Conservation (phyloP, 2,113 vertebrate species). For the Prinia subflava region DNA sequence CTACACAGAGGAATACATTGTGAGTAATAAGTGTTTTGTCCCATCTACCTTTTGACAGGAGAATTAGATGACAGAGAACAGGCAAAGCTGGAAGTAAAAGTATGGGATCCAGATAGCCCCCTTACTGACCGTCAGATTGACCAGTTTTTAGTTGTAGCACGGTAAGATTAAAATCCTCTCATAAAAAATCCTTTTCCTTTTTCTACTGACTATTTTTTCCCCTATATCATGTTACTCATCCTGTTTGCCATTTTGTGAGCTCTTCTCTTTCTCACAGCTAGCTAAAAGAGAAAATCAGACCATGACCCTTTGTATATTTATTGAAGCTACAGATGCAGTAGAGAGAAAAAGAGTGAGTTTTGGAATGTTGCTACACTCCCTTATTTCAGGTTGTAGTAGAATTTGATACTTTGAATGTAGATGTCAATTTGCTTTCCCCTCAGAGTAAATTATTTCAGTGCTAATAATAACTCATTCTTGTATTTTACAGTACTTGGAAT, state of each 20-base stretch:
- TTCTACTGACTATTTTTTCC: conserved; percentile 29
- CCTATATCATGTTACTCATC: background rate
- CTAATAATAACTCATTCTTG: background rate
- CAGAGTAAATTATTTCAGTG: background rate
- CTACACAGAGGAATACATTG: background rate
- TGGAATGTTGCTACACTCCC: background rate
- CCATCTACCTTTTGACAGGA: conserved; percentile 75
- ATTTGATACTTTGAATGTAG: background rate
- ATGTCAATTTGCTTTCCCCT: background rate
- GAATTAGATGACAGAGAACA: conserved; percentile 94
- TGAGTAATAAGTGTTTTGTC: conserved; percentile 62
- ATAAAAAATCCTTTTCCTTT: conserved; percentile 34
- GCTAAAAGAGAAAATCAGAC: background rate
- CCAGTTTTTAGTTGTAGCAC: conserved; percentile 97
- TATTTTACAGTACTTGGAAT: background rate
- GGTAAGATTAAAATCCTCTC: conserved; percentile 78
- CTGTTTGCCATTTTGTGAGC: conserved; percentile 45
- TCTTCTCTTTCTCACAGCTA: conserved; percentile 4
- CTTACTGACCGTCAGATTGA: conserved; percentile 97
- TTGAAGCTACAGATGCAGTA: background rate
- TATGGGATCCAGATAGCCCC: conserved; percentile 96
- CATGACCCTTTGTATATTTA: background rate
- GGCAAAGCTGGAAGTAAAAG: conserved; percentile 93
- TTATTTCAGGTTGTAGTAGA: background rate
- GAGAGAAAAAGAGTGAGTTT: background rate